A percentile compares a stretch with the other conserved stretches of the same genome.
Evolutionary conservation across 2,797 vertebrate genomes (phyloP).

Genomic region (Mormyrus hasselquistii): DNA sequence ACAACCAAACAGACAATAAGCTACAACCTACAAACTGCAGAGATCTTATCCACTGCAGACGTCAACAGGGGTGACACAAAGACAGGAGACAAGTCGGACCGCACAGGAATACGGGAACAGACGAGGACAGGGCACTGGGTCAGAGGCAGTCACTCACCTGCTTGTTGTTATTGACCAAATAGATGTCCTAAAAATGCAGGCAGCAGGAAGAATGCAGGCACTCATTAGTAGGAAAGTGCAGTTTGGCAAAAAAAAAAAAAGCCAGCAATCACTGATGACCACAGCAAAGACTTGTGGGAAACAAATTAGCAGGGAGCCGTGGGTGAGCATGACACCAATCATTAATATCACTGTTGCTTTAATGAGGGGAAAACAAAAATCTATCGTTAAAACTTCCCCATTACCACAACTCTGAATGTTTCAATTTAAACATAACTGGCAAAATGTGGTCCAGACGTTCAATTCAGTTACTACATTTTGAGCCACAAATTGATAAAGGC

Average conservation of each 20-base stretch:
- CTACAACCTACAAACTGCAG: background rate
- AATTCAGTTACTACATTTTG: background rate
- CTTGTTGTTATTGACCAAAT: conserved; percentile 85
- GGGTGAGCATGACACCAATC: background rate
- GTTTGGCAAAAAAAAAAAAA: conserved; percentile 74
- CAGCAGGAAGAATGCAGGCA: conserved; percentile 81
- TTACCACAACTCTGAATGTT: background rate
- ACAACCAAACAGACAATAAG: background rate
- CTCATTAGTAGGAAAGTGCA: conserved; percentile 78
- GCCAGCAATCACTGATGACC: conserved; percentile 56
- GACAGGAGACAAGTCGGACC: background rate
- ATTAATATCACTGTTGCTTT: conserved; percentile 2
- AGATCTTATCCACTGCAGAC: background rate
- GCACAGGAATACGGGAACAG: background rate
- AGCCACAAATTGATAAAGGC: background rate
- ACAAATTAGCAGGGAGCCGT: conserved; percentile 65
- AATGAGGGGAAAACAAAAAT: conserved; percentile 12
- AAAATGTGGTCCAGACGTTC: background rate
- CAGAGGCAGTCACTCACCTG: conserved; percentile 67
- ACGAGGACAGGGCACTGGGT: conserved; percentile 42
- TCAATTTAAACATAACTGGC: background rate
- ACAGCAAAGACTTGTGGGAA: conserved; percentile 41
- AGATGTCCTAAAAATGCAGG: conserved; percentile 96
- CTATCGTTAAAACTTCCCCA: conserved; percentile 22
- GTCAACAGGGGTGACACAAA: background rate